Conservation (phyloP, 1,140 invertebrate species). For the Anagrus nilaparvatae region DNA sequence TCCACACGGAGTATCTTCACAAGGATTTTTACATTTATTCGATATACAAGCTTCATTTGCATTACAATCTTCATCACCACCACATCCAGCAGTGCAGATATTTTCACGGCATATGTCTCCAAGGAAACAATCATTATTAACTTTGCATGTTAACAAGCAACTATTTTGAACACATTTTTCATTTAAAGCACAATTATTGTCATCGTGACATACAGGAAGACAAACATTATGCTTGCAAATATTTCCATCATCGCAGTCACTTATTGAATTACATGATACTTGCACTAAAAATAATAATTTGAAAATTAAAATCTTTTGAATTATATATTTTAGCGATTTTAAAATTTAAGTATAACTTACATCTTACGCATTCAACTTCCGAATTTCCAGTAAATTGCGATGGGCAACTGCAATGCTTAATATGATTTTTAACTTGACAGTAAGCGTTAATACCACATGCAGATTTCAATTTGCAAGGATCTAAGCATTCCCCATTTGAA, state of each 20-base stretch:
- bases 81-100: conserved; percentile 76
- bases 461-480: conserved; percentile 67
- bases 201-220: conserved; percentile 58
- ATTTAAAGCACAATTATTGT: conserved; percentile 81
- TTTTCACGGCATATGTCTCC: conserved; percentile 80
- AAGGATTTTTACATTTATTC: conserved; percentile 73
- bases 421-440: conserved; percentile 64
- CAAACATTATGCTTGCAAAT: conserved; percentile 72
- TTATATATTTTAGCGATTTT: neutral
- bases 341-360: conserved; percentile 43
- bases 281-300: conserved; percentile 49
- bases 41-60: conserved; percentile 67
- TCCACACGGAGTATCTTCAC: conserved; percentile 65
- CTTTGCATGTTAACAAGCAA: conserved; percentile 76
- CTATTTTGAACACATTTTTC: conserved; percentile 75
- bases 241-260: conserved; percentile 58
- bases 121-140: conserved; percentile 84
- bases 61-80: conserved; percentile 76
- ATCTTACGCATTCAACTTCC: conserved; percentile 72
- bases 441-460: conserved; percentile 85
- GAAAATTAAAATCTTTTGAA: conserved; percentile 1
- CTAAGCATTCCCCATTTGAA: conserved; percentile 68
- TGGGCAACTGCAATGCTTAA: conserved; percentile 72
- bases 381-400: conserved; percentile 78
- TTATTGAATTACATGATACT: conserved; percentile 56